A percentile compares a stretch with the other conserved stretches of the same genome.
phyloP scores from a whole-genome alignment of 2,113 vertebrate genomes.

The Myotis brandtii region DNA sequence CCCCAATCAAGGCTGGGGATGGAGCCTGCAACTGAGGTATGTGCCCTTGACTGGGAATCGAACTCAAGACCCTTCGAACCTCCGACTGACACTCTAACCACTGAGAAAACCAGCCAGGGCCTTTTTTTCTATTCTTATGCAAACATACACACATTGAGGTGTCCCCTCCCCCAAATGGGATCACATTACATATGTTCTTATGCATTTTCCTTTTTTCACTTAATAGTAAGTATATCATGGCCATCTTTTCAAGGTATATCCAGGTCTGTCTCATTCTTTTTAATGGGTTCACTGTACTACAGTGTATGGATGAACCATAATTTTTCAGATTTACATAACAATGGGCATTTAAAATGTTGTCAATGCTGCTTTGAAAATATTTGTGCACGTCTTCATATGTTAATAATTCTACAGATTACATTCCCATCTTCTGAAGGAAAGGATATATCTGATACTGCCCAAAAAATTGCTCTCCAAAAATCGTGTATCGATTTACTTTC shows the following conservation, averaged over 20 bases:
- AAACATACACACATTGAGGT: neutral
- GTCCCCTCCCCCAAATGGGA: neutral
- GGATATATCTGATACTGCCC: neutral
- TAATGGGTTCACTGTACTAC: neutral
- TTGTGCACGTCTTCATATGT: neutral
- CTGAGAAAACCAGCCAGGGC: no score
- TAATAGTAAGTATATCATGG: neutral
- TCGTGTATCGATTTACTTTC: neutral
- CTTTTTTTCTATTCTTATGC: neutral
- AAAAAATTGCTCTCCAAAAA: neutral
- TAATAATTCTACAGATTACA: slow-evolving; percentile 53
- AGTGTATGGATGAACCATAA: neutral
- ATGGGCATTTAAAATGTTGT: slow-evolving; percentile 23
- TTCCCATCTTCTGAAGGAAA: neutral
- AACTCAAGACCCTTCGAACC: no score
- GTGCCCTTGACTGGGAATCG: no score
- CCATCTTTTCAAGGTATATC: slow-evolving; percentile 15
- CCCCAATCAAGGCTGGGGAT: no score
- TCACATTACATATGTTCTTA: neutral
- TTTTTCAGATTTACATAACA: slow-evolving; percentile 38
- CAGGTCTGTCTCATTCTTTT: slow-evolving; percentile 9
- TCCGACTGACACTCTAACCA: no score
- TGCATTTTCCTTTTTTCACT: neutral
- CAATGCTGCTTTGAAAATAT: slow-evolving; percentile 10
- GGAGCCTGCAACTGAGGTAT: no score